Conservation (phyloP, 2,888 invertebrate species). For the Chesias legatella region DNA sequence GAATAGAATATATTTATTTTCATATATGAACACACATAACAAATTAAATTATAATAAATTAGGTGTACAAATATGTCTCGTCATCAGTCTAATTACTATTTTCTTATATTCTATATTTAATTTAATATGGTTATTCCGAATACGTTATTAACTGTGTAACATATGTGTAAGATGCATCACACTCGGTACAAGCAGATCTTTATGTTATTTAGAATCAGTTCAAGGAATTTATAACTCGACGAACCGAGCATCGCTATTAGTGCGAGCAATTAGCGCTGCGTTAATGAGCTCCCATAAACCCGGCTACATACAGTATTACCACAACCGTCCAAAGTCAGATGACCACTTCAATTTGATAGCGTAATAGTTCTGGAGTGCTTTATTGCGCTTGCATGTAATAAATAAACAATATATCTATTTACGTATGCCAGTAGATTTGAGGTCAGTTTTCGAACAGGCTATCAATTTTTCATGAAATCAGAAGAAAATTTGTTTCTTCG, state of each 20-base stretch:
- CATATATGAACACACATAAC: no score
- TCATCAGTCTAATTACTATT: no score
- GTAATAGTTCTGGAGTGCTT: conserved; percentile 49
- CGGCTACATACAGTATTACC: conserved; percentile 45
- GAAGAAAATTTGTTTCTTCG: no score
- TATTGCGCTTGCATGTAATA: conserved; percentile 38
- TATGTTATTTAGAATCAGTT: conserved; percentile 63
- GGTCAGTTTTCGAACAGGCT: conserved; percentile 42
- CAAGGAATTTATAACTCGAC: conserved; percentile 68
- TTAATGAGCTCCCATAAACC: conserved; percentile 68
- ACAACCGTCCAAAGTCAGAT: conserved; percentile 28
- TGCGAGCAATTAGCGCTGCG: conserved; percentile 69
- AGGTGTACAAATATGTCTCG: no score
- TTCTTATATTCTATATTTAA: no score
- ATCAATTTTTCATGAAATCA: neutral
- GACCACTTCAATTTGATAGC: conserved; percentile 50
- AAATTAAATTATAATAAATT: no score
- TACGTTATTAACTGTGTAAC: conserved; percentile 21
- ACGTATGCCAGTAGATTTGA: conserved; percentile 46
- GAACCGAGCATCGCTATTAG: conserved; percentile 64
- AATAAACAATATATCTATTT: conserved; percentile 52
- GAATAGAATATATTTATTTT: no score
- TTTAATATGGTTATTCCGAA: no score
- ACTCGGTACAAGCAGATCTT: conserved; percentile 42
- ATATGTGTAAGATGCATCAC: conserved; percentile 17